A percentile compares a stretch with the other conserved stretches of the same genome.
Conservation (phyloP, 2,113 vertebrate species). For the Podarcis muralis region DNA sequence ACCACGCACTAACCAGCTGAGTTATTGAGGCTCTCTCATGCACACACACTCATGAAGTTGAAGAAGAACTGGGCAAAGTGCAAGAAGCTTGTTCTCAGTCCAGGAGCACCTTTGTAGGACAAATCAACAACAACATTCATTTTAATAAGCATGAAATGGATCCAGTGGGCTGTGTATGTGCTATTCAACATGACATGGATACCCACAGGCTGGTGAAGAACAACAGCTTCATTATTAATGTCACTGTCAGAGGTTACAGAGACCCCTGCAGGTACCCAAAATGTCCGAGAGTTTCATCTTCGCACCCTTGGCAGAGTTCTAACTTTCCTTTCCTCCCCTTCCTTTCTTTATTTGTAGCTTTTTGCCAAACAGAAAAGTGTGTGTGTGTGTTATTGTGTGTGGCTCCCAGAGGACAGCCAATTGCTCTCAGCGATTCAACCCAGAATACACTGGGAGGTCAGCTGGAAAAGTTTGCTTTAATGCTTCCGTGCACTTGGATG, state of each 20-base stretch:
- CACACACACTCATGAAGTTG: not conserved
- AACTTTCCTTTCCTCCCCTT: not conserved
- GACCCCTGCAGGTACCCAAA: not conserved
- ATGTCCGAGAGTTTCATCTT: not conserved
- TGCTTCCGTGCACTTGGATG: not conserved
- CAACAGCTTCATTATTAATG: not conserved
- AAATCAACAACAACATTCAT: not conserved
- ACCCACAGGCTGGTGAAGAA: not conserved
- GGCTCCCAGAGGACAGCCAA: not conserved
- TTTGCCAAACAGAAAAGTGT: not conserved
- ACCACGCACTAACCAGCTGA: too few relatives aligned
- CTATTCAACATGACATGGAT: not conserved
- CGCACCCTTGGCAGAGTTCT: not conserved
- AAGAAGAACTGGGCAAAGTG: not conserved
- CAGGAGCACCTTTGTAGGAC: not conserved
- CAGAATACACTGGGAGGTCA: conserved; percentile 11
- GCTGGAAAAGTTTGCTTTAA: conserved; percentile 1
- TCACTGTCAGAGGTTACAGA: not conserved
- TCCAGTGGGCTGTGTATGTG: not conserved
- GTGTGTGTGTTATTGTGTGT: not conserved
- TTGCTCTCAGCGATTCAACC: not conserved
- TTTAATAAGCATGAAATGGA: not conserved
- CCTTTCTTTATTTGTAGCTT: conserved; percentile 7
- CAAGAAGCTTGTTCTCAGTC: not conserved
- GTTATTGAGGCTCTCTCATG: not conserved